phyloP scores from a whole-genome alignment of 2,797 vertebrate species.

The Acridotheres tristis region DNA sequence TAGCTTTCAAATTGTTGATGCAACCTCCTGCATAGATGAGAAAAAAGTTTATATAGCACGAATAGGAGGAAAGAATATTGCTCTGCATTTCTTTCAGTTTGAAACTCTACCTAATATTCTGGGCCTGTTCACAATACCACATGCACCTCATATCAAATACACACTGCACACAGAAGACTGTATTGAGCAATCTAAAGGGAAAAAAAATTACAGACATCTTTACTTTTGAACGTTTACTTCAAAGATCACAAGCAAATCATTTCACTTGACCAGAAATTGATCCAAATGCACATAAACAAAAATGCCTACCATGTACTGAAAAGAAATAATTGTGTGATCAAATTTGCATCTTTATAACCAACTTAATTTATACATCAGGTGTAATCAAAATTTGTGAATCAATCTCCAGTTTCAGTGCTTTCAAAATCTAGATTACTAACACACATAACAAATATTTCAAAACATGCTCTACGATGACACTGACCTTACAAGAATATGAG shows the following conservation, averaged over 20 bases:
- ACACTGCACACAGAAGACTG: background rate
- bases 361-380: background rate
- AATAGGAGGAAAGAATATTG: background rate
- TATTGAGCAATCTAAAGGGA: background rate
- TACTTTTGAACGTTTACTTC: background rate
- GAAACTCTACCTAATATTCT: background rate
- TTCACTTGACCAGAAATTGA: background rate
- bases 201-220: background rate
- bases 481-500: background rate
- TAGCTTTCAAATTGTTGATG: constrained; percentile 99
- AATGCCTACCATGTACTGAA: background rate
- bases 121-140: background rate
- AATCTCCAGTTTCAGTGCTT: background rate
- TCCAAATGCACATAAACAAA: background rate
- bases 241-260: background rate
- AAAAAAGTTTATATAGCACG: constrained; percentile 66
- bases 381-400: background rate
- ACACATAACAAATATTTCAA: background rate
- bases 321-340: background rate
- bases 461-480: rapidly evolving
- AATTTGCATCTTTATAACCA: background rate
- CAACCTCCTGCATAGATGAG: constrained; percentile 85
- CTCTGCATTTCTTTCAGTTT: background rate
- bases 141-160: background rate
- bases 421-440: background rate